Evolutionary conservation across 2,888 invertebrate species (phyloP).

Genomic region (Thereva unica): DNA sequence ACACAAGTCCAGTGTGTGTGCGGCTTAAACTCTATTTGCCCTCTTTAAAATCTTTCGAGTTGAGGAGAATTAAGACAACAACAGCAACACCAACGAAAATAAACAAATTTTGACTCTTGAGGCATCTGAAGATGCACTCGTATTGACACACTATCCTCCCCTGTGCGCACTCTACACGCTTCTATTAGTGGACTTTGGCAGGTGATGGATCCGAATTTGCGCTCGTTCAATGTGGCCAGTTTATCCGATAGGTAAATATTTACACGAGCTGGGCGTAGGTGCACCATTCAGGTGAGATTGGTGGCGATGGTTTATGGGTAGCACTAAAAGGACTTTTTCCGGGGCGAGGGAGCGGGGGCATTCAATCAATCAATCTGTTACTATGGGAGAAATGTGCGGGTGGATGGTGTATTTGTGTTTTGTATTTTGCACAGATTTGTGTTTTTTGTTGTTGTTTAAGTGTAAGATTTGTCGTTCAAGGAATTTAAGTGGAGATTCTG

Average conservation of each 20-base stretch:
- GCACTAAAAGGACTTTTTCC: too few species aligned
- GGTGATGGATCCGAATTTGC: constrained; percentile 35
- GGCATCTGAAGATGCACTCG: constrained; percentile 40
- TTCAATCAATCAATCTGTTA: too few species aligned
- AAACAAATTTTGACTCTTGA: constrained; percentile 38
- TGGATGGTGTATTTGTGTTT: too few species aligned
- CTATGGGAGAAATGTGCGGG: too few species aligned
- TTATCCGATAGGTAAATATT: constrained; percentile 26
- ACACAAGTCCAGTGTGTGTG: constrained; percentile 10
- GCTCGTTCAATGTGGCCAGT: constrained; percentile 8
- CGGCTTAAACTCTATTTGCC: constrained; percentile 33
- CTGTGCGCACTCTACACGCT: background rate
- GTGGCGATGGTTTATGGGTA: too few species aligned
- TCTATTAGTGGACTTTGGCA: constrained; percentile 25
- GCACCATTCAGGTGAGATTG: background rate
- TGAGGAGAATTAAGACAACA: constrained; percentile 36
- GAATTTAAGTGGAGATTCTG: too few species aligned
- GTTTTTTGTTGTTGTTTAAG: too few species aligned
- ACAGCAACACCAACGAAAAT: constrained; percentile 27
- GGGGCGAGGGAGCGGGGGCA: too few species aligned
- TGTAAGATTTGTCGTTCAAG: too few species aligned
- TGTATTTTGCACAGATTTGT: too few species aligned
- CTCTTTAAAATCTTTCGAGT: constrained; percentile 35
- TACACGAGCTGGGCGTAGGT: constrained; percentile 7
- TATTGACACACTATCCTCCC: constrained; percentile 35